Percentiles rank a stretch among this genome's conserved stretches.
Conservation (phyloP, 2,888 invertebrate species). For the Lepidonotus clava region DNA sequence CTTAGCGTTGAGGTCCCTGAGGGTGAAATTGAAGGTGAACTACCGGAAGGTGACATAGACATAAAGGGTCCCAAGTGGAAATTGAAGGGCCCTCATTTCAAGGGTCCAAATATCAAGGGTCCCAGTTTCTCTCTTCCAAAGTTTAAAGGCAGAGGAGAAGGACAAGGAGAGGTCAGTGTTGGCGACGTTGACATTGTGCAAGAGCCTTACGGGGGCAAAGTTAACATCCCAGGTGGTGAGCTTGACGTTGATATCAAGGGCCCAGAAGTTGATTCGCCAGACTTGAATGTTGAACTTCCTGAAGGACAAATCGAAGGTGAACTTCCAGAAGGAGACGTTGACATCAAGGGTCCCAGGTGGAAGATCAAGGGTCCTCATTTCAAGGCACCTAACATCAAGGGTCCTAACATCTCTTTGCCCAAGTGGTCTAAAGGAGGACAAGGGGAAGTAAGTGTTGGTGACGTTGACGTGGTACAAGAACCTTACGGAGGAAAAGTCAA, state of each 20-base stretch:
- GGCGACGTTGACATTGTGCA: slow-evolving; percentile 20
- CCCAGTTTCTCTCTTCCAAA: slow-evolving; percentile 37
- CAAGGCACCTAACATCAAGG: slow-evolving; percentile 24
- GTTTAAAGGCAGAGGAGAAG: slow-evolving; percentile 1
- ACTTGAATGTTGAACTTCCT: background rate
- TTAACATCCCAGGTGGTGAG: background rate
- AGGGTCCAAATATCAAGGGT: slow-evolving; percentile 16
- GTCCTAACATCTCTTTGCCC: slow-evolving; percentile 19
- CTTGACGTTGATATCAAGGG: background rate
- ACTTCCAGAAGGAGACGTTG: slow-evolving; percentile 1
- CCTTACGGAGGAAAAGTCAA: background rate
- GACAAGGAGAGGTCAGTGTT: background rate
- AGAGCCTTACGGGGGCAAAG: background rate
- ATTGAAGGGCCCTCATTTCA: slow-evolving; percentile 8
- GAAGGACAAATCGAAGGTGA: background rate
- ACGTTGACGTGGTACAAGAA: slow-evolving; percentile 14
- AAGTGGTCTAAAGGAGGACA: background rate
- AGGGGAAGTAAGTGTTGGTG: slow-evolving; percentile 6
- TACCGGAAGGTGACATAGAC: background rate
- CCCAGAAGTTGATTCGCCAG: background rate
- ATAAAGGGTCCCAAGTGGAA: background rate
- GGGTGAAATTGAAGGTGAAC: slow-evolving; percentile 1
- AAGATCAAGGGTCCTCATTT: slow-evolving; percentile 27
- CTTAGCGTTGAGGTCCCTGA: background rate
- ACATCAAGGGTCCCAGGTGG: background rate